Evolutionary conservation across 2,113 vertebrate species (phyloP).

Genomic region (Sander vitreus): DNA sequence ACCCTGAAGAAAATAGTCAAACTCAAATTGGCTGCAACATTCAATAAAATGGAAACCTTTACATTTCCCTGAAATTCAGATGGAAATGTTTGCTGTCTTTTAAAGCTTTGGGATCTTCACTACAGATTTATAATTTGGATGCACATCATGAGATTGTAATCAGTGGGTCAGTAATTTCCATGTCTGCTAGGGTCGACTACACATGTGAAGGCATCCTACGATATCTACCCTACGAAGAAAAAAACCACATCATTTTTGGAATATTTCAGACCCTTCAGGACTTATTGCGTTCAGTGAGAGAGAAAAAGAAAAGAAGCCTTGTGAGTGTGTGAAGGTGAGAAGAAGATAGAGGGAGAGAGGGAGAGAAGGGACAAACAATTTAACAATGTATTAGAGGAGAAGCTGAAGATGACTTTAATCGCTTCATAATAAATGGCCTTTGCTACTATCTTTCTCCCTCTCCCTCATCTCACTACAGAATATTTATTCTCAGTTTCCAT

Average conservation of each 20-base stretch:
- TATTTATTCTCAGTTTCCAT: constrained; percentile 71
- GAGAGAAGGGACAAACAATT: constrained; percentile 19
- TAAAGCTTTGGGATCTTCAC: background rate
- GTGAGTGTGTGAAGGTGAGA: background rate
- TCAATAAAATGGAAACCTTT: background rate
- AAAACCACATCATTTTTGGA: background rate
- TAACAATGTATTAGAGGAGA: constrained; percentile 38
- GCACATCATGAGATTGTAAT: background rate
- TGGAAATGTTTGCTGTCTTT: background rate
- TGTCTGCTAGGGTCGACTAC: background rate
- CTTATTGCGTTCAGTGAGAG: constrained; percentile 1
- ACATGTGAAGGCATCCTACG: background rate
- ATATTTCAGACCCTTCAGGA: background rate
- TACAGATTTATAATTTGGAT: background rate
- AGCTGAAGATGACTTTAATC: constrained; percentile 44
- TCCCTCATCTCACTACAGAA: constrained; percentile 34
- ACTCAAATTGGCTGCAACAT: background rate
- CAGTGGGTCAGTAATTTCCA: background rate
- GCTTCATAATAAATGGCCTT: constrained; percentile 48
- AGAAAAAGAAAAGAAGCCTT: background rate
- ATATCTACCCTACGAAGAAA: background rate
- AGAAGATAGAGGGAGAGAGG: constrained; percentile 8
- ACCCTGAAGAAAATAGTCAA: background rate
- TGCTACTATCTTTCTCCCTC: constrained; percentile 42
- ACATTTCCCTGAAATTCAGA: background rate